Evolutionary conservation across 23 tunicate species (phyloP).

Genomic region (Trididemnum nubilum): DNA sequence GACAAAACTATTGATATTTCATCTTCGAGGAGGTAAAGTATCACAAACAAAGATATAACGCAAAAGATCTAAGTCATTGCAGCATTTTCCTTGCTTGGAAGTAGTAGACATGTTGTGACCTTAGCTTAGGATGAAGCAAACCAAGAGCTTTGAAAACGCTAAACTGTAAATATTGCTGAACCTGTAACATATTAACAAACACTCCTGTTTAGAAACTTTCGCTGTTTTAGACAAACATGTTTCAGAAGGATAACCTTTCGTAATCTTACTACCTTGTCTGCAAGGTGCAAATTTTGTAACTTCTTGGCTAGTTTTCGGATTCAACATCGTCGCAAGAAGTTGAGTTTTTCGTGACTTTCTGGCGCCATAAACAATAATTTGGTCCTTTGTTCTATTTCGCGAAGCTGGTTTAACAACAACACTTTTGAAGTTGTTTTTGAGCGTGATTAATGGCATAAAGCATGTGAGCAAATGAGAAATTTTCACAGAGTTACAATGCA

Average conservation of each 20-base stretch:
- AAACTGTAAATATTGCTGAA: no score
- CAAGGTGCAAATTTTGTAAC: constrained; percentile 9
- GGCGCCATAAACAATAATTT: constrained; percentile 17
- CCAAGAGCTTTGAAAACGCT: no score
- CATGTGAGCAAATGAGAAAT: constrained; percentile 36
- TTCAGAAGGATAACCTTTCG: no score
- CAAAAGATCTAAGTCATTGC: constrained; percentile 26
- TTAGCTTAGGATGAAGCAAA: no score
- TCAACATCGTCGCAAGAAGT: not conserved
- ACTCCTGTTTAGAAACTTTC: no score
- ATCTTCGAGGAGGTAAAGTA: constrained; percentile 26
- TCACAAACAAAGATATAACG: constrained; percentile 28
- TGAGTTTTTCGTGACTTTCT: not conserved
- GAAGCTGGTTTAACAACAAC: constrained; percentile 13
- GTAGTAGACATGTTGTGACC: no score
- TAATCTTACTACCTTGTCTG: no score
- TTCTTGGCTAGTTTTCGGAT: constrained; percentile 15
- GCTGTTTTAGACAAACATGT: no score
- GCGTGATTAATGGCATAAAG: constrained; percentile 19
- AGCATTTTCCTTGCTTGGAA: constrained; percentile 15
- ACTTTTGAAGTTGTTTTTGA: constrained; percentile 29
- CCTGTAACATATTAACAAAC: no score
- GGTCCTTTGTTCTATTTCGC: constrained; percentile 9
- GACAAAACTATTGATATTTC: constrained; percentile 9
- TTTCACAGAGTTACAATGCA: constrained; percentile 22